A percentile compares a stretch with the other conserved stretches of the same genome.
Conservation (phyloP, 2,797 vertebrate genomes). For the Anguilla pacifica region DNA sequence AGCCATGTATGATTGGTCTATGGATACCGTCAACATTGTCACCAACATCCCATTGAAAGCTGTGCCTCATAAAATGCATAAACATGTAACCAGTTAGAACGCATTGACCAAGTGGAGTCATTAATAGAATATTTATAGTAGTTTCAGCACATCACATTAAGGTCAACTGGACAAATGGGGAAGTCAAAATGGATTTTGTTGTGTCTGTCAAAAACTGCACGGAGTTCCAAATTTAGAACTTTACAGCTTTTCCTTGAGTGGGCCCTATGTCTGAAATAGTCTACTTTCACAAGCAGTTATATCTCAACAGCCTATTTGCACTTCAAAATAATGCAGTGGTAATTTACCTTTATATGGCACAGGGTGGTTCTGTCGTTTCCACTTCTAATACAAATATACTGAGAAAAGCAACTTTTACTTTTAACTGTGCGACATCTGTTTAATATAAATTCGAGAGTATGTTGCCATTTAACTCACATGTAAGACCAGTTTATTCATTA, state of each 20-base stretch:
- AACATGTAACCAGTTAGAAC: too few species aligned
- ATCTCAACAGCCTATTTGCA: neutral
- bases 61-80: too few species aligned
- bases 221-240: neutral
- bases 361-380: neutral
- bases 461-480: neutral
- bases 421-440: neutral
- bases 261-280: neutral
- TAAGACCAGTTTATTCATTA: neutral
- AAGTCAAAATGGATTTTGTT: neutral
- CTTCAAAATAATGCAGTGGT: neutral
- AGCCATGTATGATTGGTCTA: too few species aligned
- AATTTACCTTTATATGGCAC: neutral
- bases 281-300: neutral
- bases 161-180: neutral
- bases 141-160: neutral
- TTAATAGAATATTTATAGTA: neutral
- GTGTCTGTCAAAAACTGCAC: neutral
- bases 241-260: neutral
- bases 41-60: too few species aligned
- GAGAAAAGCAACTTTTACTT: neutral
- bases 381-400: neutral
- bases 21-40: too few species aligned
- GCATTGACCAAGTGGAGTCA: too few species aligned
- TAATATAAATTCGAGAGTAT: conserved; percentile 13